Evolutionary conservation across 1,140 invertebrate genomes (phyloP).

Genomic region (Drosophila subobscura): DNA sequence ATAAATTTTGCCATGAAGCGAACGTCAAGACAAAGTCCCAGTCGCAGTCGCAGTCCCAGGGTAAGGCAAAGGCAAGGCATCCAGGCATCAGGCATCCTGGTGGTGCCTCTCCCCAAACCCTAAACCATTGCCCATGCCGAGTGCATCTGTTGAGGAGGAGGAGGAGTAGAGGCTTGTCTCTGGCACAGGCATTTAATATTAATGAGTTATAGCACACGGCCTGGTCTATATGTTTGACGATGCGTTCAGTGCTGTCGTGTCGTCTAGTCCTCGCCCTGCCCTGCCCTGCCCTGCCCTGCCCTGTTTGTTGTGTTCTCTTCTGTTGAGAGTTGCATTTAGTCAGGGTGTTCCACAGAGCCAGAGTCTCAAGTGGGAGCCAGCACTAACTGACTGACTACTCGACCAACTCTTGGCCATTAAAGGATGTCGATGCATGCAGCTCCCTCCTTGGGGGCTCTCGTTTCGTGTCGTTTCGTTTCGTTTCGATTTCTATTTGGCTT

Average conservation of each 20-base stretch:
- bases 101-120: conserved; percentile 13
- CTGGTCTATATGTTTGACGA: conserved; percentile 81
- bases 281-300: conserved; percentile 40
- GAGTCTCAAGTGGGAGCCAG: conserved; percentile 57
- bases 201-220: conserved; percentile 81
- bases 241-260: conserved; percentile 70
- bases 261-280: conserved; percentile 13
- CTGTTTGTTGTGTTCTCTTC: conserved; percentile 43
- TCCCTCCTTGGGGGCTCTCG: conserved; percentile 44
- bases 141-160: conserved; percentile 17
- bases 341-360: conserved; percentile 20
- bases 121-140: conserved; percentile 10
- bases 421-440: conserved; percentile 62
- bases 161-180: conserved; percentile 71
- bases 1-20: conserved; percentile 69
- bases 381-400: conserved; percentile 30
- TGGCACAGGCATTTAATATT: conserved; percentile 78
- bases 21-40: conserved; percentile 49
- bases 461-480: conserved; percentile 46
- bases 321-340: conserved; percentile 79
- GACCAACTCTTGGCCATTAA: conserved; percentile 65
- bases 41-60: too few relatives aligned
- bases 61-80: conserved; percentile 5
- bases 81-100: conserved; percentile 34
- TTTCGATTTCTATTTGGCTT: conserved; percentile 78